phyloP scores from a whole-genome alignment of 1,140 invertebrate species.

The Drosophila kikkawai region DNA sequence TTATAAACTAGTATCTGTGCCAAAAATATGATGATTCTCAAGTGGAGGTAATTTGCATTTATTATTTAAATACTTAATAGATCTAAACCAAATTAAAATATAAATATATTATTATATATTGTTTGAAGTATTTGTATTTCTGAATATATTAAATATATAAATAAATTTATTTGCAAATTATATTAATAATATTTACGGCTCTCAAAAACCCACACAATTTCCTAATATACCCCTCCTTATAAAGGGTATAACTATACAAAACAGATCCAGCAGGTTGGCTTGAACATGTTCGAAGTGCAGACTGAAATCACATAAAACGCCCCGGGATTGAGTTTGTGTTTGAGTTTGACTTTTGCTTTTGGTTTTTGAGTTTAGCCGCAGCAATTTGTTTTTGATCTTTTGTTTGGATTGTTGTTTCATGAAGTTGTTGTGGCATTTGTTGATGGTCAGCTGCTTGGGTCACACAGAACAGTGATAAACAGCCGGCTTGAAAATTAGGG shows the following conservation, averaged over 20 bases:
- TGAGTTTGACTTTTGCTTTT: slow-evolving; percentile 34
- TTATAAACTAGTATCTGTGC: background rate
- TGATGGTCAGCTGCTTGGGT: slow-evolving; percentile 52
- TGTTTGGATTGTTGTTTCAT: slow-evolving; percentile 24
- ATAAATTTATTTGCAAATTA: too few relatives aligned
- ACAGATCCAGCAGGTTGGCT: slow-evolving; percentile 39
- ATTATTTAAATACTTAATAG: background rate
- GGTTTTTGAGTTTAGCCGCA: slow-evolving; percentile 44
- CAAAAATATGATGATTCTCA: background rate
- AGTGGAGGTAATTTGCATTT: background rate
- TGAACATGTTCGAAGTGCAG: slow-evolving; percentile 43
- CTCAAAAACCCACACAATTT: background rate
- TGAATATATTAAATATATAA: background rate
- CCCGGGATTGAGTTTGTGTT: slow-evolving; percentile 25
- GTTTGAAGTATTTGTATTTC: background rate
- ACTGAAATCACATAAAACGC: background rate
- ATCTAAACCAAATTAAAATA: background rate
- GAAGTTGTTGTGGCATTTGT: slow-evolving; percentile 31
- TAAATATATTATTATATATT: background rate
- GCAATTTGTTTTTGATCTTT: slow-evolving; percentile 50
- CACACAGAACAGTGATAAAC: slow-evolving; percentile 55
- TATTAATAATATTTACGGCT: background rate
- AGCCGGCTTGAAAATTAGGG: background rate
- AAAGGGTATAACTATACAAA: slow-evolving; percentile 2
- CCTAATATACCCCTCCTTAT: background rate